Evolutionary conservation across 2,113 vertebrate genomes (phyloP), one percentile per base, ranked within the genome.

Genomic region (Lanius ludovicianus): DNA sequence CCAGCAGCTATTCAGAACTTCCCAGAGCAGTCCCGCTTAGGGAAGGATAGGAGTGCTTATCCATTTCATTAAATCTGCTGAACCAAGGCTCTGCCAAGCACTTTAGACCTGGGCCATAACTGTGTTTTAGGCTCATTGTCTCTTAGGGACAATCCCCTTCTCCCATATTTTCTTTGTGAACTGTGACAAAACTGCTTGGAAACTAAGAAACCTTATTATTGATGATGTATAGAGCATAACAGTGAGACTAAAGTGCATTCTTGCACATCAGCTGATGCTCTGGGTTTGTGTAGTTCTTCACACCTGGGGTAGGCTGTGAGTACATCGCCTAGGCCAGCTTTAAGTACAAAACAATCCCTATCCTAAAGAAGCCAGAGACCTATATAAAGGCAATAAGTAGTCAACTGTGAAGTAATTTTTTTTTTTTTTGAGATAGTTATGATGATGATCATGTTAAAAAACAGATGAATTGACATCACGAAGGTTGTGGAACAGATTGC

Each of bases 401-500:
- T 30, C 24, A 3, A 49, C 22, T 2, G 1, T 27, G 3, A 82
- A 79, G 21, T 71, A 35, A 25, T 23, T 21, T 11, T 9, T 42
- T 24, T 56, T 46, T 56, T 11, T 30, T 23, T 21, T 67, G 11
- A 81, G 24, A 50, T 25, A 33, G 6, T 62, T 78, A 9, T 68
- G 44, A 47, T 62, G 21, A 78, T 24, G 6, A 8, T 65, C 5
- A 50, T 37, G 12, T 91, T 73, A 53, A 89, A 87, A 91, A 91
- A 10, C 65, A 84, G 33, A 15, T 42, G 90, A 73, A 64, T 64
- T 44, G 67, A 47, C 7, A 22, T 60, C 39, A 60, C 14, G 30
- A 41, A 41, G 9, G 24, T 22, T 1, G 0, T 6, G 7, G n/a
- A 35, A 46, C 19, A 39, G 9, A 6, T 41, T 30, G 3, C 6